A percentile compares a stretch with the other conserved stretches of the same genome.
Conservation (phyloP, 2,888 invertebrate species). For the Lithodes maja region DNA sequence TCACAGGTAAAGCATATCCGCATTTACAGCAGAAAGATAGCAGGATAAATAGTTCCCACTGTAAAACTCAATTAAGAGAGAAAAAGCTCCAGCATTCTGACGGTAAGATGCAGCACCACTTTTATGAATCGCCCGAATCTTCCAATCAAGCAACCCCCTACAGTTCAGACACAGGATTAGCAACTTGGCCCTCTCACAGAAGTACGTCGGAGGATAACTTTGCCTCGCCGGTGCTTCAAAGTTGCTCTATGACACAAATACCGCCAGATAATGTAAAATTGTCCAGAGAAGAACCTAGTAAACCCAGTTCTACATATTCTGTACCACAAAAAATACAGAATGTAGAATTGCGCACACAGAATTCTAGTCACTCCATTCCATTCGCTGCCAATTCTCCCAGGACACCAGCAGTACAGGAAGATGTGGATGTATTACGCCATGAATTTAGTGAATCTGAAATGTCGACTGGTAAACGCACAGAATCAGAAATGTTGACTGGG, state of each 20-base stretch:
- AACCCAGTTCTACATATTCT: no score
- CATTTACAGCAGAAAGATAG: no score
- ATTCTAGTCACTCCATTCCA: not conserved
- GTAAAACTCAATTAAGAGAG: no score
- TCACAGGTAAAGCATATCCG: no score
- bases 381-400: not conserved
- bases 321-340: no score
- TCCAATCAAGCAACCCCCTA: not conserved
- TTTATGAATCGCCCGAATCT: not conserved
- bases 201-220: not conserved
- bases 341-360: no score
- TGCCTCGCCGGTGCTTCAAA: not conserved
- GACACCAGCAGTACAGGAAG: not conserved
- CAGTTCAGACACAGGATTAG: conserved; percentile 5
- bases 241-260: not conserved
- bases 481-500: not conserved
- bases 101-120: no score
- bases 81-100: no score
- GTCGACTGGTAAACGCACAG: no score
- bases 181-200: conserved; percentile 5
- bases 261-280: not conserved
- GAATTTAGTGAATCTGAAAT: not conserved
- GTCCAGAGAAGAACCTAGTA: no score
- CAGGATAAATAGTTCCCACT: no score
- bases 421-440: not conserved